Conservation (phyloP, 2,888 invertebrate species). For the Chouioia cunea region DNA sequence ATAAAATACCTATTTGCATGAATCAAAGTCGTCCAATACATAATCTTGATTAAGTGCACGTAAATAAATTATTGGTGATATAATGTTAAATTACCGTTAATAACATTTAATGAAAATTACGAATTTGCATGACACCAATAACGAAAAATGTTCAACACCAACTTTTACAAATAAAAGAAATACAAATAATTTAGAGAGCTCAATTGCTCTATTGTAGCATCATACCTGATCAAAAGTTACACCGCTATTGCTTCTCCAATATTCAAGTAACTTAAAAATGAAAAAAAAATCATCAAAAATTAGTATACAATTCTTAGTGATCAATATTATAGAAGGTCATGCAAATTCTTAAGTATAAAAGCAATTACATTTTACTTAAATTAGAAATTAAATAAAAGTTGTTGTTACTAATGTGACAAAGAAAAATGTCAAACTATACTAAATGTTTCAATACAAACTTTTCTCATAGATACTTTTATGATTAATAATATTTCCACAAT, state of each 20-base stretch:
- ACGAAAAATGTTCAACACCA: too few species aligned
- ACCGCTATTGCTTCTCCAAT: slow-evolving; percentile 15
- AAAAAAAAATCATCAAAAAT: slow-evolving; percentile 7
- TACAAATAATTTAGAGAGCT: background rate
- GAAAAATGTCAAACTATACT: too few species aligned
- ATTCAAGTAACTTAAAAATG: slow-evolving; percentile 9
- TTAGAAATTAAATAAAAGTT: too few species aligned
- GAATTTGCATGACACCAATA: too few species aligned
- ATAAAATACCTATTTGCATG: background rate
- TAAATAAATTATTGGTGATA: background rate
- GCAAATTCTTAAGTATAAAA: slow-evolving; percentile 8
- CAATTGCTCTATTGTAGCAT: background rate
- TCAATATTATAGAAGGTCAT: background rate
- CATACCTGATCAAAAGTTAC: slow-evolving; percentile 16
- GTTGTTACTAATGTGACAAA: too few species aligned
- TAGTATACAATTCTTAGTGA: background rate
- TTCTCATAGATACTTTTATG: background rate
- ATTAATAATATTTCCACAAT: background rate
- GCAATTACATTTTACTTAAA: background rate
- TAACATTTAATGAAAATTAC: too few species aligned
- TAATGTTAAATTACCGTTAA: background rate
- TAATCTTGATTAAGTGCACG: background rate
- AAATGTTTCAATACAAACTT: background rate
- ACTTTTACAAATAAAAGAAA: background rate
- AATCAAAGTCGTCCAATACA: background rate